These are phyloP conservation scores for Apamea sordens DNA, from an alignment of 2,888 invertebrate species.

Conservation along the genomic window DNA sequence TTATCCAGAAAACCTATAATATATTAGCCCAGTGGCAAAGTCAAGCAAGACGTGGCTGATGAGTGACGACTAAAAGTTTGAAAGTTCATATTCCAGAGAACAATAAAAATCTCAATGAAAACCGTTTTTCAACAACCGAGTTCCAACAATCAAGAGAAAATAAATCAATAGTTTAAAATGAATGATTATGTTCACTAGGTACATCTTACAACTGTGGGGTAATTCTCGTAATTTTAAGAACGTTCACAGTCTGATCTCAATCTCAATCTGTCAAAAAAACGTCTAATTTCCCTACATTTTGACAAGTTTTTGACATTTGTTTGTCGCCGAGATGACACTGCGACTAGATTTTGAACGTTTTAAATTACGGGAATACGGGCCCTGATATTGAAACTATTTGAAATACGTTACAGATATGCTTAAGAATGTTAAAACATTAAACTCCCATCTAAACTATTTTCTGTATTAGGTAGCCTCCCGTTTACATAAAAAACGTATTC, in stretches of 20 bases:
- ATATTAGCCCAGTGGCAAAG: not conserved
- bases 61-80: not conserved
- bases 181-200: not conserved
- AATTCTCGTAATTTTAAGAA: too few relatives aligned
- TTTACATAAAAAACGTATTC: slow-evolving; percentile 11
- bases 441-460: not conserved
- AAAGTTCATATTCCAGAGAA: not conserved
- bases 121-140: too few relatives aligned
- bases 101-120: not conserved
- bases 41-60: not conserved
- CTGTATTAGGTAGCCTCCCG: not conserved
- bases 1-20: not conserved
- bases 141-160: not conserved
- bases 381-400: not conserved
- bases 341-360: too few relatives aligned
- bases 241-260: too few relatives aligned
- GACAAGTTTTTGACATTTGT: too few relatives aligned
- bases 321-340: too few relatives aligned
- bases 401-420: not conserved
- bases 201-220: too few relatives aligned
- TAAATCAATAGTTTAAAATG: not conserved
- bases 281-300: too few relatives aligned
- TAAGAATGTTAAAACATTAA: not conserved
- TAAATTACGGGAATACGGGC: too few relatives aligned
- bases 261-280: too few relatives aligned